Conservation (phyloP, 2,113 vertebrate genomes). For the Gobius niger region DNA sequence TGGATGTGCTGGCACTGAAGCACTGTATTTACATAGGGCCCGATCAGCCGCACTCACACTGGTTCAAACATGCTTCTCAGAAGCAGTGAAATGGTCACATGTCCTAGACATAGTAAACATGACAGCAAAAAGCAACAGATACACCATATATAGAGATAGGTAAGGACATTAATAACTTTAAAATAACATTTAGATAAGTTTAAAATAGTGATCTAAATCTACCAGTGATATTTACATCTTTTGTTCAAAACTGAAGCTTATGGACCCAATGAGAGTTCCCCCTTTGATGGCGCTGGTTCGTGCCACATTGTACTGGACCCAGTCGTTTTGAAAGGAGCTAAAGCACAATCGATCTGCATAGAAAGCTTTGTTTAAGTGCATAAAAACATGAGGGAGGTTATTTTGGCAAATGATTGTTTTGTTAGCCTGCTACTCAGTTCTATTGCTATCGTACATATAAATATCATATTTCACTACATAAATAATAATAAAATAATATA, state of each 20-base stretch:
- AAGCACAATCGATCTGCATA: neutral
- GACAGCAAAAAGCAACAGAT: constrained; percentile 49
- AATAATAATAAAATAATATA: constrained; percentile 1
- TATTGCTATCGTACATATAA: neutral
- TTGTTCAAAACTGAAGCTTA: constrained; percentile 19
- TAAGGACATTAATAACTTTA: constrained; percentile 53
- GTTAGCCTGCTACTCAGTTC: neutral
- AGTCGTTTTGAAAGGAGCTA: constrained; percentile 14
- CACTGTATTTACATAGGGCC: constrained; percentile 72
- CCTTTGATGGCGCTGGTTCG: neutral
- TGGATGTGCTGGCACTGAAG: constrained; percentile 57
- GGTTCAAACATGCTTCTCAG: constrained; percentile 87
- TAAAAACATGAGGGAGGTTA: neutral
- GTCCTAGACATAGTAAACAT: constrained; percentile 83
- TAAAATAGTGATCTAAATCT: constrained; percentile 45
- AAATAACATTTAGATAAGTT: constrained; percentile 56
- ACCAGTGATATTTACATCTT: constrained; percentile 49
- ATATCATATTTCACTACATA: constrained; percentile 6
- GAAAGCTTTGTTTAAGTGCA: constrained; percentile 12
- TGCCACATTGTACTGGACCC: constrained; percentile 29
- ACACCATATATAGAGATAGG: constrained; percentile 51
- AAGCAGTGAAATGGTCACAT: constrained; percentile 92
- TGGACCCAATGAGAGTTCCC: constrained; percentile 35
- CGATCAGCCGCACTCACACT: constrained; percentile 64
- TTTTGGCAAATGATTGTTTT: neutral